These are phyloP conservation scores for Adrianichthys oophorus DNA, from an alignment of 2,797 vertebrate genomes.

Conservation along the genomic window DNA sequence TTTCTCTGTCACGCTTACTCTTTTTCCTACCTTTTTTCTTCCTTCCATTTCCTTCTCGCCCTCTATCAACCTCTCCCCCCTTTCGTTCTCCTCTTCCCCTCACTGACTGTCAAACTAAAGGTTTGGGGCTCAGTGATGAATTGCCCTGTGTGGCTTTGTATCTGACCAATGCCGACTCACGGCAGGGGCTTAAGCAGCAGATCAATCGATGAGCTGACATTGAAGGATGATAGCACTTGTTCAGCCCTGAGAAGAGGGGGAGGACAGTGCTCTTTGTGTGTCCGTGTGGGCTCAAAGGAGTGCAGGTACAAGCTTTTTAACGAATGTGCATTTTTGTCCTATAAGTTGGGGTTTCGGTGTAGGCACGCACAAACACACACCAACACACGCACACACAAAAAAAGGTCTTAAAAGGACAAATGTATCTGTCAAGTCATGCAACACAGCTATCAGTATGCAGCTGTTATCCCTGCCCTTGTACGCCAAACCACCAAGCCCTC, in stretches of 20 bases:
- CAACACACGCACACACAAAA: slow-evolving; percentile 40
- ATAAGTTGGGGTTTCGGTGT: slow-evolving; percentile 29
- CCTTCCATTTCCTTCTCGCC: slow-evolving; percentile 29
- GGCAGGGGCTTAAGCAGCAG: slow-evolving; percentile 80
- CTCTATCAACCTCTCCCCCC: slow-evolving; percentile 30
- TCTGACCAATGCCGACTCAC: slow-evolving; percentile 80
- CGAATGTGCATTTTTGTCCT: slow-evolving; percentile 18
- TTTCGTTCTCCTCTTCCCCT: slow-evolving; percentile 13
- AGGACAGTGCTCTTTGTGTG: slow-evolving; percentile 21
- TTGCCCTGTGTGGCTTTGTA: slow-evolving; percentile 82
- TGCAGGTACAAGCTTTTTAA: slow-evolving; percentile 13
- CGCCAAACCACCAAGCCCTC: slow-evolving; percentile 49
- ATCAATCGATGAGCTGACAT: slow-evolving; percentile 81
- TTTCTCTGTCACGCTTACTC: slow-evolving; percentile 30
- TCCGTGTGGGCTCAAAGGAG: slow-evolving; percentile 17
- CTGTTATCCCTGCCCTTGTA: slow-evolving; percentile 67
- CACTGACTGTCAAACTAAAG: slow-evolving; percentile 76
- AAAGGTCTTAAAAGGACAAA: slow-evolving; percentile 64
- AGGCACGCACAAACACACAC: slow-evolving; percentile 6
- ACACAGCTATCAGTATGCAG: slow-evolving; percentile 55
- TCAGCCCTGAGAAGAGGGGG: slow-evolving; percentile 55
- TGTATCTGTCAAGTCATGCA: slow-evolving; percentile 36
- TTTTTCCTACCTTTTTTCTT: slow-evolving; percentile 31
- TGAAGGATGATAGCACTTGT: slow-evolving; percentile 82
- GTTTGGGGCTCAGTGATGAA: slow-evolving; percentile 80